Conservation (phyloP, 2,113 vertebrate species). For the Nymphicus hollandicus region DNA sequence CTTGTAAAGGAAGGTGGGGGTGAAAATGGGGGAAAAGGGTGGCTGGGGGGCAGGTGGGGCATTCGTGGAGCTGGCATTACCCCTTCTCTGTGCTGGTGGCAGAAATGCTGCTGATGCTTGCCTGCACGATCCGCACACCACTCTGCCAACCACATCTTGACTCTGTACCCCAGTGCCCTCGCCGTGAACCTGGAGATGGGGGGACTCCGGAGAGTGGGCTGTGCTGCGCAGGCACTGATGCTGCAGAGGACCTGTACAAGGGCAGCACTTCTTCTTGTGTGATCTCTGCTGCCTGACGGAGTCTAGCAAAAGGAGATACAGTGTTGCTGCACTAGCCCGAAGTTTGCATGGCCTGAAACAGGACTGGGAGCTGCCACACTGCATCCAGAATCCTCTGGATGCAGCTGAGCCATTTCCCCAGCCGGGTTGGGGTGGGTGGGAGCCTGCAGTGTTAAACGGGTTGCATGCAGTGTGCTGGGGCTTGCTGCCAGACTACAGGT, state of each 20-base stretch:
- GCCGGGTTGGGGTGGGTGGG: neutral
- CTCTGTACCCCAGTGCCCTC: neutral
- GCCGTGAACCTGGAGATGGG: neutral
- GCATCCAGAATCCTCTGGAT: neutral
- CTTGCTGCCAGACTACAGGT: neutral
- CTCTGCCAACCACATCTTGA: neutral
- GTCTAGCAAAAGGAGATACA: neutral
- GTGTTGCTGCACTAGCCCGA: neutral
- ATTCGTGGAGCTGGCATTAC: neutral
- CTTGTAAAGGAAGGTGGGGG: neutral
- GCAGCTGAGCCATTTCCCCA: neutral
- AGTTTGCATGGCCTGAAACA: neutral
- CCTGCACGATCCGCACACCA: fast-evolving
- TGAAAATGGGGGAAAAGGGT: neutral
- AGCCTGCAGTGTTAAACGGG: neutral
- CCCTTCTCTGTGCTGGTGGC: neutral
- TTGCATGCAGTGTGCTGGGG: neutral
- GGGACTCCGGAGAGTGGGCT: neutral
- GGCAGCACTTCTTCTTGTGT: neutral
- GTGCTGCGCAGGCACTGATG: neutral
- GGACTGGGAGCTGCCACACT: neutral
- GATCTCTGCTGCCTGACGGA: neutral
- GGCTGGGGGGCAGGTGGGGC: neutral
- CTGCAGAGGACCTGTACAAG: neutral
- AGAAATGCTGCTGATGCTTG: neutral